phyloP scores from a whole-genome alignment of 2,113 vertebrate species.

The Gallinago jamesoni region DNA sequence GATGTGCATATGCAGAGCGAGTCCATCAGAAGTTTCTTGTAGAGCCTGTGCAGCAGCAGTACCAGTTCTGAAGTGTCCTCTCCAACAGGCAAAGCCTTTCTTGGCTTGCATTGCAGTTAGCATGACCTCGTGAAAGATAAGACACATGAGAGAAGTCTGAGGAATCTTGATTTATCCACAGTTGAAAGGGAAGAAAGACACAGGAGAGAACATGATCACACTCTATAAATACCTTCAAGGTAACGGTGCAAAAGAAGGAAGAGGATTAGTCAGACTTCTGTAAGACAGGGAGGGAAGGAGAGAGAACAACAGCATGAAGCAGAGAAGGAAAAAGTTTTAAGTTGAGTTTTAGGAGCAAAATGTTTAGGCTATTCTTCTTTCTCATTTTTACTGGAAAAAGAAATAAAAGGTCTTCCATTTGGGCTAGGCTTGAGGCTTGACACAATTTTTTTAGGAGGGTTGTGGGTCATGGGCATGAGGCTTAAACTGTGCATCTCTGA shows the following conservation, averaged over 20 bases:
- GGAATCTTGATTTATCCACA: neutral
- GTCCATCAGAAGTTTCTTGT: neutral
- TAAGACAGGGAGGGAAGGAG: neutral
- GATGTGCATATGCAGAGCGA: rapidly evolving
- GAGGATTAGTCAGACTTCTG: conserved; percentile 52
- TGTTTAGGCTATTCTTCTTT: neutral
- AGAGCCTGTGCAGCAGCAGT: neutral
- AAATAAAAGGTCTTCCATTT: neutral
- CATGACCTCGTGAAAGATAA: neutral
- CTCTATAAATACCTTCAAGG: conserved; percentile 62
- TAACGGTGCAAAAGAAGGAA: neutral
- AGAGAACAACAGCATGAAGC: neutral
- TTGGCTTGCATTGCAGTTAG: neutral
- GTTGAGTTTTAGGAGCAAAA: neutral
- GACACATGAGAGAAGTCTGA: neutral
- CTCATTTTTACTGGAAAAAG: neutral
- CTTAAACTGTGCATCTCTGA: rapidly evolving
- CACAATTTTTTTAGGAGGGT: neutral
- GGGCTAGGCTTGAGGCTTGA: neutral
- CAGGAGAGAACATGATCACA: neutral
- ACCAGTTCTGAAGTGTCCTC: neutral
- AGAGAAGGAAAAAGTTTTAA: neutral
- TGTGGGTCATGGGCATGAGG: neutral
- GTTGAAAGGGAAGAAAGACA: neutral
- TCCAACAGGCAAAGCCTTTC: neutral